These are phyloP conservation scores for Leptodactylus fallax DNA, from an alignment of 2,797 vertebrate species.

Conservation along the genomic window DNA sequence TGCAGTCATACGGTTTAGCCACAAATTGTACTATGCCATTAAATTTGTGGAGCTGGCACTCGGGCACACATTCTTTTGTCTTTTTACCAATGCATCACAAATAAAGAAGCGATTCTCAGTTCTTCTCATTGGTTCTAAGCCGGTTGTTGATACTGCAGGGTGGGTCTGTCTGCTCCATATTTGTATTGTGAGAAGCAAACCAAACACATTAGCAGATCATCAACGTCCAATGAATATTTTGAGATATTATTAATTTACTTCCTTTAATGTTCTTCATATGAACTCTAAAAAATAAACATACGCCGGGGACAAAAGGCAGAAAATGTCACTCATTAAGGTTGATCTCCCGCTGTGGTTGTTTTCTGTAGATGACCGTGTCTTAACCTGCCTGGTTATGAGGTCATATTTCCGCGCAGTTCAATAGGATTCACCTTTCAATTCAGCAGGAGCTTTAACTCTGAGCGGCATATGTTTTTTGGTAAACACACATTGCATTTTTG, in stretches of 20 bases:
- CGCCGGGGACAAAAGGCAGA: constrained; percentile 69
- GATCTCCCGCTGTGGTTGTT: constrained; percentile 66
- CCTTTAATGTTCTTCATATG: constrained; percentile 73
- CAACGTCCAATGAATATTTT: constrained; percentile 70
- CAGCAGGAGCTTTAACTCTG: constrained; percentile 60
- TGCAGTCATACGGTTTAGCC: constrained; percentile 27
- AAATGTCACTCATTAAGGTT: constrained; percentile 72
- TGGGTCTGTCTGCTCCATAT: constrained; percentile 70
- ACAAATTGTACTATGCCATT: constrained; percentile 62
- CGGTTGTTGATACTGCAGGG: constrained; percentile 62
- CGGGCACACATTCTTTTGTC: constrained; percentile 30
- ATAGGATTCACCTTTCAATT: constrained; percentile 68
- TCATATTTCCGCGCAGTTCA: constrained; percentile 66
- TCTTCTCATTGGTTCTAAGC: constrained; percentile 47
- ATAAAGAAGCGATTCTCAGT: constrained; percentile 58
- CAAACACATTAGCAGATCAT: constrained; percentile 66
- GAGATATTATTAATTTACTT: constrained; percentile 76
- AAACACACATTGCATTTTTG: constrained; percentile 58
- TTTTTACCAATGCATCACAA: constrained; percentile 36
- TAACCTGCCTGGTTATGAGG: constrained; percentile 69
- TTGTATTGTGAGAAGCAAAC: constrained; percentile 70
- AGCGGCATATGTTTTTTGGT: constrained; percentile 58
- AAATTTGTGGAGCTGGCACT: constrained; percentile 55
- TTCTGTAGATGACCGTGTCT: constrained; percentile 68
- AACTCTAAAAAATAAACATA: constrained; percentile 76